Percentiles rank a stretch among this genome's conserved stretches.
These are phyloP conservation scores for Chaetodon trifascialis DNA, from an alignment of 2,113 vertebrate genomes.

Conservation along the genomic window DNA sequence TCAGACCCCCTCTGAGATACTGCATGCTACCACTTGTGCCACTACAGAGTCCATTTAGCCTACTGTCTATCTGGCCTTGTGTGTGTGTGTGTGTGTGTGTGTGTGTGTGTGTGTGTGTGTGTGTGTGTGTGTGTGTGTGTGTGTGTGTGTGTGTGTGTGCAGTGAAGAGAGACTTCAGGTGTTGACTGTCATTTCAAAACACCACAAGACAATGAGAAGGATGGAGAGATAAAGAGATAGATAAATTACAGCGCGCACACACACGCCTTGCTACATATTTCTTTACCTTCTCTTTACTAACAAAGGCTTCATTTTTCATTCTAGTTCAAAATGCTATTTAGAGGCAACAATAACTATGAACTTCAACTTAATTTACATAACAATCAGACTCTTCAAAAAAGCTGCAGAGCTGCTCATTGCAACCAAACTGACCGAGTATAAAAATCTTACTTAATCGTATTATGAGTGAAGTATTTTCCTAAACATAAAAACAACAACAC, in stretches of 20 bases:
- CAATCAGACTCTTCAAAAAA: constrained; percentile 19
- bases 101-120: constrained; percentile 19
- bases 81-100: constrained; percentile 21
- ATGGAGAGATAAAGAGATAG: constrained; percentile 20
- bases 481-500: constrained; percentile 33
- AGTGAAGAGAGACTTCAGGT: constrained; percentile 51
- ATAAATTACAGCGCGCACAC: neutral
- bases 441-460: constrained; percentile 7
- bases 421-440: constrained; percentile 1
- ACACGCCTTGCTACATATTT: neutral
- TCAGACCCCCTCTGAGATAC: constrained; percentile 59
- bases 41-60: constrained; percentile 57
- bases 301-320: constrained; percentile 46
- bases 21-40: constrained; percentile 45
- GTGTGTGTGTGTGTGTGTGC: constrained; percentile 13
- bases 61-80: constrained; percentile 27
- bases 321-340: constrained; percentile 15
- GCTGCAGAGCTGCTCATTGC: neutral
- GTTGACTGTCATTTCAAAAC: constrained; percentile 51
- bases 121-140: constrained; percentile 21
- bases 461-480: constrained; percentile 4
- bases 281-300: constrained; percentile 22
- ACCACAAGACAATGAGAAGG: constrained; percentile 30
- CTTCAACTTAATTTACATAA: constrained; percentile 49
- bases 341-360: constrained; percentile 44